phyloP scores from a whole-genome alignment of 2,797 vertebrate species.

The Salmo trutta region DNA sequence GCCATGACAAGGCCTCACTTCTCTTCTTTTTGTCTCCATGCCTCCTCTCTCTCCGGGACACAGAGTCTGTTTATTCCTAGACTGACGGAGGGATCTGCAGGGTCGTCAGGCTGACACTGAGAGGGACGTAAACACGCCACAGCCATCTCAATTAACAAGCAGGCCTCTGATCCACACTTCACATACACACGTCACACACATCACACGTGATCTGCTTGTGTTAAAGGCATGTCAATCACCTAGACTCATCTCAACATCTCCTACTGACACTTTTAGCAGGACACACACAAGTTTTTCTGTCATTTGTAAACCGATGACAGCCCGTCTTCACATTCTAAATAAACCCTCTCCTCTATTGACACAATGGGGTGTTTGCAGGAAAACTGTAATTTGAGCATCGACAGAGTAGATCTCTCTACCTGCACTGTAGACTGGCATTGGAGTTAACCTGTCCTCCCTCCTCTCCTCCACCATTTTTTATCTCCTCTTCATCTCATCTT shows the following conservation, averaged over 20 bases:
- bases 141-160: constrained; percentile 69
- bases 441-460: background rate
- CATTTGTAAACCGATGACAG: background rate
- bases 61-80: constrained; percentile 56
- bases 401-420: constrained; percentile 56
- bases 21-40: constrained; percentile 31
- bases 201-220: constrained; percentile 55
- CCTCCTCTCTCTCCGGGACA: constrained; percentile 59
- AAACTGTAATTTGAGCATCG: constrained; percentile 53
- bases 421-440: constrained; percentile 51
- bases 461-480: too few relatives aligned
- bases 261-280: background rate
- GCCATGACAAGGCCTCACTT: background rate
- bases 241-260: background rate
- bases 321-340: background rate
- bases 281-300: background rate
- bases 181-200: constrained; percentile 40
- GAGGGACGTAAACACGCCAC: constrained; percentile 67
- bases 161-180: constrained; percentile 47
- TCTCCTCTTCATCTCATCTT: too few relatives aligned
- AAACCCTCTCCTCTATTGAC: background rate
- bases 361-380: constrained; percentile 1
- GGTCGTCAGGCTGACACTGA: constrained; percentile 69
- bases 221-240: constrained; percentile 68
- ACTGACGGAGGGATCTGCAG: constrained; percentile 70